These are phyloP conservation scores for Pampusana beccarii DNA, from an alignment of 2,113 vertebrate genomes.

Conservation along the genomic window DNA sequence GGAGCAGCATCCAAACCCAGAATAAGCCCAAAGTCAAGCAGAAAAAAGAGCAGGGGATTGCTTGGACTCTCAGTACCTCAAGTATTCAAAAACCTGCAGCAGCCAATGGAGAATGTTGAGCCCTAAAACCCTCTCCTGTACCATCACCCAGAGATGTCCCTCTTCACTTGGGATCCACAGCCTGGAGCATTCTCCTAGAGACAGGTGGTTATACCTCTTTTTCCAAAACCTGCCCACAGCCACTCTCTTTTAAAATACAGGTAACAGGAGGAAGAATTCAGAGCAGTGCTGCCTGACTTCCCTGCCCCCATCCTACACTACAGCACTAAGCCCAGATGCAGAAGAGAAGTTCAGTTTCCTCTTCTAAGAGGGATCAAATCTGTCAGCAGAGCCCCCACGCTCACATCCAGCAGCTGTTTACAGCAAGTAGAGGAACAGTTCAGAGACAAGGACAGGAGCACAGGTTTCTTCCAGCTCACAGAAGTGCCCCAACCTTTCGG, in stretches of 20 bases:
- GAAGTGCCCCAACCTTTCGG: not conserved
- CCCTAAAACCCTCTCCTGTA: not conserved
- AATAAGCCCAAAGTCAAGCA: not conserved
- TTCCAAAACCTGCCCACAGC: not conserved
- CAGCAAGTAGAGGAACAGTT: not conserved
- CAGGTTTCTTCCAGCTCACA: not conserved
- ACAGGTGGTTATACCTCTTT: not conserved
- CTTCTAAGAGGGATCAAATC: not conserved
- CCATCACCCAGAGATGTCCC: not conserved
- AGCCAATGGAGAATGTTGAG: not conserved
- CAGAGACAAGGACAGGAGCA: not conserved
- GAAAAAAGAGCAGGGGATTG: not conserved
- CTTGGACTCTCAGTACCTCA: not conserved
- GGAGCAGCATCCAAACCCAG: not conserved
- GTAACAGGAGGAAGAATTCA: not conserved
- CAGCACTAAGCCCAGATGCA: not conserved
- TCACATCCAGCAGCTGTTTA: not conserved
- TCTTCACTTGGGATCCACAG: not conserved
- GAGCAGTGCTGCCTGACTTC: not conserved
- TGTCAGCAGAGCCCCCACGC: not conserved
- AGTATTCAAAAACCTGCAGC: not conserved
- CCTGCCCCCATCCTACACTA: not conserved
- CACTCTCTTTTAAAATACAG: fast-evolving
- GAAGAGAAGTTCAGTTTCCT: not conserved
- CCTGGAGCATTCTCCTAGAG: not conserved